A percentile compares a stretch with the other conserved stretches of the same genome.
These are phyloP conservation scores for Chlorodrepanis virens DNA, from an alignment of 2,113 vertebrate species.

Conservation along the genomic window DNA sequence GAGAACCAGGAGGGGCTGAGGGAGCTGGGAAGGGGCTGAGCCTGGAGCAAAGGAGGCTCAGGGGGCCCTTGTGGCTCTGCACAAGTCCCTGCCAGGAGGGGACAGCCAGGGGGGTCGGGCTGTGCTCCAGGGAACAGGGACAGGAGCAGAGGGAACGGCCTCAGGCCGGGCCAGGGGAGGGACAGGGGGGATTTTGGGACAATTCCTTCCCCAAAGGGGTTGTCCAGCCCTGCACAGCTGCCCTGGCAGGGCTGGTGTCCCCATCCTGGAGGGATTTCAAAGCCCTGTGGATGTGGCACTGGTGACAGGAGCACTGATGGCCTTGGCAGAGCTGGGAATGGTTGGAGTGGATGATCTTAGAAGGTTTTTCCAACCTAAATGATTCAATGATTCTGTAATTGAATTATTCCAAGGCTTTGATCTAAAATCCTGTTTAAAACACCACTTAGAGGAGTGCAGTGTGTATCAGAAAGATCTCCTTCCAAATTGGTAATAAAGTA, in stretches of 20 bases:
- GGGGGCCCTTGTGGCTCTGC: not conserved
- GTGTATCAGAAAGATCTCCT: not conserved
- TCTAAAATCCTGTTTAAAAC: not conserved
- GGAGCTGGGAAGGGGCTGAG: not conserved
- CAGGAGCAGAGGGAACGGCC: not conserved
- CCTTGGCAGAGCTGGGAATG: not conserved
- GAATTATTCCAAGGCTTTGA: not conserved
- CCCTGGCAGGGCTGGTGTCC: rapidly evolving
- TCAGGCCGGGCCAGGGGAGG: not conserved
- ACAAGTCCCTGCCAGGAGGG: not conserved
- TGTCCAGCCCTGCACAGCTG: not conserved
- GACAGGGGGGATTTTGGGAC: rapidly evolving
- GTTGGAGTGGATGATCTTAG: rapidly evolving
- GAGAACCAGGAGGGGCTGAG: too few species aligned
- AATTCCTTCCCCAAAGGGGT: rapidly evolving
- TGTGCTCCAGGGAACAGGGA: not conserved
- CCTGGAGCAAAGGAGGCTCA: not conserved
- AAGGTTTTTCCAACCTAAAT: not conserved
- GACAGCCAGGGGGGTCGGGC: not conserved
- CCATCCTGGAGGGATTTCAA: not conserved
- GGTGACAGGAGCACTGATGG: rapidly evolving
- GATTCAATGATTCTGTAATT: not conserved
- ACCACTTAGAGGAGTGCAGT: rapidly evolving
- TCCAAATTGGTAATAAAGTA: not conserved
- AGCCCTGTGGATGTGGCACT: rapidly evolving